Evolutionary conservation across 64 coral and sea anemone species (phyloP), one percentile per base, ranked within the genome.

Genomic region (Pocillopora damicornis): DNA sequence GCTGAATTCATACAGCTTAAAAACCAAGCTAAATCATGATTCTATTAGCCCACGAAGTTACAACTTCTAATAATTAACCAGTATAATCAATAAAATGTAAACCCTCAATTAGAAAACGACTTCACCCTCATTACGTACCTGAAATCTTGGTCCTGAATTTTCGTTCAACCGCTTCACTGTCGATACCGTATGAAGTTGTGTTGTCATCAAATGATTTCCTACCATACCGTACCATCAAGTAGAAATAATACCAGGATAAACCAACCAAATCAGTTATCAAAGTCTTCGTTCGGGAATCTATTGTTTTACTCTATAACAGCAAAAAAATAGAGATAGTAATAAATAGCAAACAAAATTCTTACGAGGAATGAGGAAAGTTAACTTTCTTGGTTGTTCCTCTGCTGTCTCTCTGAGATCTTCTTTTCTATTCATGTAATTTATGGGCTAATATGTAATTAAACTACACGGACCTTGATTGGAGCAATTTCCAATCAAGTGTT

Each of bases 201-300:
- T 56, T 18, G 10, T 30, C 30, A 30, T 30, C 30, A 30, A 30
- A 30, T 30, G 30, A 30, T 30, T 16, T 67, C 0, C n/a, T 0
- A 66, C 26, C 80, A 82, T 85, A 85, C 7, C 68, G 81, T 23
- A 72, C 18, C 20, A 71, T 9, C 15, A 85, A 73, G 81, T 85
- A 85, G 42, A 85, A 85, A 9, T 85, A 22, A 38, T 85, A 85
- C 22, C 4, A 11, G 3, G 37, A 72, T 56, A 85, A 85, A 1
- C 64, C 81, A 58, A 45, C 22, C 36, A 85, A n/a, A n/a, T n/a
- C 81, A 85, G 11, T 7, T 58, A 85, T 71, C 22, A 72, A 13
- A 18, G 11, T 20, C 34, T 3, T 56, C 2, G 15, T 38, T 12
- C 2, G 6, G 13, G 81, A 51, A 26, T 73, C 11, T 11, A 56